phyloP scores from a whole-genome alignment of 1,140 invertebrate species.

The Galleria mellonella region DNA sequence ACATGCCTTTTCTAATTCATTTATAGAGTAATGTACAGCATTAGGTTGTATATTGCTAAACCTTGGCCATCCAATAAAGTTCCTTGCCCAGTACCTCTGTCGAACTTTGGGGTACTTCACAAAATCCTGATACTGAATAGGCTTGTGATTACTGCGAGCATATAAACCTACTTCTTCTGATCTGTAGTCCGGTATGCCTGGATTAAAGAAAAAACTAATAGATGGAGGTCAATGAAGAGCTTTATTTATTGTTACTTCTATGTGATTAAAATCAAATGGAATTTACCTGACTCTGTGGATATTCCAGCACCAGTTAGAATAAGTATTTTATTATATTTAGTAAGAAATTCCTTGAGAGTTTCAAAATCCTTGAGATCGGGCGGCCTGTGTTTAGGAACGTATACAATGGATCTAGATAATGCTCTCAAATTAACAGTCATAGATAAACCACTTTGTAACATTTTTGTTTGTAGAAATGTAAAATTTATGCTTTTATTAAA shows the following conservation, averaged over 20 bases:
- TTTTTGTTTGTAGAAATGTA: too few relatives aligned
- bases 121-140: slow-evolving; percentile 91
- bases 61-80: slow-evolving; percentile 93
- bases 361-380: slow-evolving; percentile 77
- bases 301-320: slow-evolving; percentile 95
- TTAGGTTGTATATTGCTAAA: slow-evolving; percentile 84
- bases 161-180: slow-evolving; percentile 95
- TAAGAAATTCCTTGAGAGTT: slow-evolving; percentile 80
- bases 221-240: too few relatives aligned
- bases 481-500: too few relatives aligned
- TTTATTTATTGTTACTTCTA: not conserved
- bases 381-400: slow-evolving; percentile 84
- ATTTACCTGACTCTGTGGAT: slow-evolving; percentile 90
- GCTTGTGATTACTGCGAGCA: slow-evolving; percentile 86
- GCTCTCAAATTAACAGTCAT: slow-evolving; percentile 4
- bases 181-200: slow-evolving; percentile 95
- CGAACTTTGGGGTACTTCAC: slow-evolving; percentile 80
- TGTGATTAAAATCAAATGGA: slow-evolving; percentile 5
- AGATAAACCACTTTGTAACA: slow-evolving; percentile 9
- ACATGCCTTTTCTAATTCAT: slow-evolving; percentile 77
- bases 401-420: slow-evolving; percentile 52
- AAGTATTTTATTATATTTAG: slow-evolving; percentile 77
- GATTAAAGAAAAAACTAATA: slow-evolving; percentile 10
- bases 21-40: slow-evolving; percentile 77
- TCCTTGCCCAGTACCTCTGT: slow-evolving; percentile 95